Evolutionary conservation across 2,888 invertebrate species (phyloP).

Genomic region (Chrysina gloriosa): DNA sequence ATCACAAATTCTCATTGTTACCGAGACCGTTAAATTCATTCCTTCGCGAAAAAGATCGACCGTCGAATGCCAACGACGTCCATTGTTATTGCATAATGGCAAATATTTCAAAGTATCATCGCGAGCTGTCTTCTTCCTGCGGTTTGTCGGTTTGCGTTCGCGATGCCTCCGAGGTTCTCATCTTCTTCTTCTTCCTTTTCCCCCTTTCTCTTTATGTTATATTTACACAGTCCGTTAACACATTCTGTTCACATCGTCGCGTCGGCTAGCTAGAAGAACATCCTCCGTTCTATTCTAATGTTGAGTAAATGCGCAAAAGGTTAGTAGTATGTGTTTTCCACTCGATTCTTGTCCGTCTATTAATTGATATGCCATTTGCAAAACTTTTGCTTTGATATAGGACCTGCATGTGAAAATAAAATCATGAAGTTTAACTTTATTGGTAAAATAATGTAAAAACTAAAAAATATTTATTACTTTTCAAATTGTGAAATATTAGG

Average conservation of each 20-base stretch:
- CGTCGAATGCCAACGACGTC: constrained; percentile 25
- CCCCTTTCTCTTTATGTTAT: not conserved
- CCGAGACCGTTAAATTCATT: constrained; percentile 26
- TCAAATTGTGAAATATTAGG: too few species aligned
- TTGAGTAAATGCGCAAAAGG: too few species aligned
- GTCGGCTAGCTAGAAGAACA: not conserved
- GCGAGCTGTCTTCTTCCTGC: constrained; percentile 15
- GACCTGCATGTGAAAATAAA: too few species aligned
- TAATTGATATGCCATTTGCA: too few species aligned
- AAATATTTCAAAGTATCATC: constrained; percentile 37
- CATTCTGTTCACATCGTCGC: not conserved
- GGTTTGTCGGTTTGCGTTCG: not conserved
- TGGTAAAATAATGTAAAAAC: too few species aligned
- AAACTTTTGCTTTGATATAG: too few species aligned
- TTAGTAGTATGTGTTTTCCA: too few species aligned
- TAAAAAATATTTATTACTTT: too few species aligned
- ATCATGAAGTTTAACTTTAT: too few species aligned
- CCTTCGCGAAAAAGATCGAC: constrained; percentile 9
- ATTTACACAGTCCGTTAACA: constrained; percentile 25
- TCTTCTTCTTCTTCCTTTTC: not conserved
- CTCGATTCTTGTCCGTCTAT: too few species aligned
- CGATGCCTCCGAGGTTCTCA: constrained; percentile 1
- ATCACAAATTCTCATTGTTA: constrained; percentile 31
- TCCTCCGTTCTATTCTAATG: not conserved
- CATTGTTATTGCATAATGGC: constrained; percentile 33